phyloP scores from a whole-genome alignment of 2,113 vertebrate genomes.

The Ellobius talpinus region DNA sequence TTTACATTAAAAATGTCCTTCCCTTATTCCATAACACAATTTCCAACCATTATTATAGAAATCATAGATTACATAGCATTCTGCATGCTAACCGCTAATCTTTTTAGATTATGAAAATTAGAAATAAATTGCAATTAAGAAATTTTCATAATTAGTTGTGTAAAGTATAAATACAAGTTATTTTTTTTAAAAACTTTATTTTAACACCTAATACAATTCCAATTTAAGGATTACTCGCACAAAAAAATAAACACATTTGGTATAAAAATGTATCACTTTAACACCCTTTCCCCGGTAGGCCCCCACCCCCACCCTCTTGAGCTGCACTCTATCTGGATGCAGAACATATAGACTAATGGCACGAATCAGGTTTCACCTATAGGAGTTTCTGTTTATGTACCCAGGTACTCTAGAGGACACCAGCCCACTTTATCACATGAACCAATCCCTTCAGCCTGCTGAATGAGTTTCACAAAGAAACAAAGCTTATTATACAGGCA shows the following conservation, averaged over 20 bases:
- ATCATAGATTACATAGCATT: constrained; percentile 72
- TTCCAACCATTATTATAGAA: constrained; percentile 70
- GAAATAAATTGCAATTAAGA: constrained; percentile 71
- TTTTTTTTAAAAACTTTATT: constrained; percentile 87
- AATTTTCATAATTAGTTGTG: constrained; percentile 78
- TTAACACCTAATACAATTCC: constrained; percentile 92
- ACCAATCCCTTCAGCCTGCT: constrained; percentile 92
- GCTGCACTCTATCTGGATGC: constrained; percentile 89
- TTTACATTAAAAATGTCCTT: constrained; percentile 76
- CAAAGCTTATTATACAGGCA: constrained; percentile 89
- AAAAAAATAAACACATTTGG: constrained; percentile 93
- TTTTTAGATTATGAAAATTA: constrained; percentile 68
- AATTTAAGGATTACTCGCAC: constrained; percentile 92
- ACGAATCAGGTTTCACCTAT: constrained; percentile 86
- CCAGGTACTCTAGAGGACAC: constrained; percentile 88
- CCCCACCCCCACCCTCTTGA: constrained; percentile 76
- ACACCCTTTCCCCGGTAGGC: constrained; percentile 82
- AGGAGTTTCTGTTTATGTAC: constrained; percentile 88
- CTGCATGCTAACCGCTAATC: constrained; percentile 34
- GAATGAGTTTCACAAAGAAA: constrained; percentile 91
- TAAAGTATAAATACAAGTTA: constrained; percentile 84
- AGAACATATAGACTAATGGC: constrained; percentile 91
- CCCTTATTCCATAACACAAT: constrained; percentile 66
- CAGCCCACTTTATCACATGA: constrained; percentile 89
- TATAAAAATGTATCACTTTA: constrained; percentile 94